A percentile compares a stretch with the other conserved stretches of the same genome.
phyloP scores from a whole-genome alignment of 2,888 invertebrate genomes.

The Allophyes oxyacanthae region DNA sequence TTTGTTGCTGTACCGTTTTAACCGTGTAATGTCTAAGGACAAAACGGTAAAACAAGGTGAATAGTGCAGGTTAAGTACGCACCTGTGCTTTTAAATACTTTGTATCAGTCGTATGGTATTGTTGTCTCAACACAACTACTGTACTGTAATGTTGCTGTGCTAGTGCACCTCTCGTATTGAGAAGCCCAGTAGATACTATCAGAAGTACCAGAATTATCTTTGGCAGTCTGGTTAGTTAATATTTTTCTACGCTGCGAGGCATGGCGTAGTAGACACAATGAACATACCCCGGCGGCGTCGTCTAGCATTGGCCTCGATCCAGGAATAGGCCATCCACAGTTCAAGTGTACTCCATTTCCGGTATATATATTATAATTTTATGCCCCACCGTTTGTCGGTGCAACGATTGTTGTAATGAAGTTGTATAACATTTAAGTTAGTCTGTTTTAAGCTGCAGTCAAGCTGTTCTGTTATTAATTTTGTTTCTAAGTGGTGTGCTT shows the following conservation, averaged over 20 bases:
- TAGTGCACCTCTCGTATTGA: no score
- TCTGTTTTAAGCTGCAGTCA: slow-evolving; percentile 27
- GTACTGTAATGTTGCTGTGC: no score
- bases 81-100: slow-evolving; percentile 6
- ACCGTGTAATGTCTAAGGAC: slow-evolving; percentile 11
- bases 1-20: slow-evolving; percentile 35
- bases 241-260: slow-evolving; percentile 26
- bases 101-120: neutral
- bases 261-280: slow-evolving; percentile 36
- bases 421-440: slow-evolving; percentile 42
- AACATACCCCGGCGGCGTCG: slow-evolving; percentile 42
- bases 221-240: slow-evolving; percentile 3
- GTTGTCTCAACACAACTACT: no score
- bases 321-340: slow-evolving; percentile 79
- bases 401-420: slow-evolving; percentile 51
- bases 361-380: slow-evolving; percentile 68
- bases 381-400: slow-evolving; percentile 65
- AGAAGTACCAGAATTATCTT: neutral
- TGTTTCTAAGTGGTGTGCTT: slow-evolving; percentile 7
- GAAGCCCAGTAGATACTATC: no score
- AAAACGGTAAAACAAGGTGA: slow-evolving; percentile 35
- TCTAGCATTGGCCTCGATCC: slow-evolving; percentile 77
- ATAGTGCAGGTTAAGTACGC: slow-evolving; percentile 13
- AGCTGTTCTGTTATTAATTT: slow-evolving; percentile 23
- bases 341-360: slow-evolving; percentile 83